Evolutionary conservation across 2,888 invertebrate species (phyloP), one percentile per base, ranked within the genome.

Genomic region (Rhaphigaster nebulosa): DNA sequence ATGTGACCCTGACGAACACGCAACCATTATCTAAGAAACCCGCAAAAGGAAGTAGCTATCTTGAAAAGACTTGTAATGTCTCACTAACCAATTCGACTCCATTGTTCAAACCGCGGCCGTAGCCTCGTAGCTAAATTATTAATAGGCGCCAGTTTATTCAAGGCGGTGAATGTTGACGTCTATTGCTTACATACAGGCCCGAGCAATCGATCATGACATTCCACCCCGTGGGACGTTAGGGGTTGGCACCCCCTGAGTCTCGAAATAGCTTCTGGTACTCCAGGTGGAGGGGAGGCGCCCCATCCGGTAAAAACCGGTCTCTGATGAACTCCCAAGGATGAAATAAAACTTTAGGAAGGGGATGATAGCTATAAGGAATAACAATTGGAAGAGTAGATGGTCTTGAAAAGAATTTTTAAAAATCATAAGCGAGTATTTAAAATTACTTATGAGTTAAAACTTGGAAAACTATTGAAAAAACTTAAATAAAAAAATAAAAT

Each of bases 1-100:
- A 65, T 65, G 65, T 65, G 65, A 70, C 70, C 65, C 29, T 70
- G 34, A 34, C 0, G 34, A 70, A 34, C 34, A 70, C 70, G 34
- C 70, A 34, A 70, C 70, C 20, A 34, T 70, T 70, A 70, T 70
- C 18, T 8, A 18, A 12, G 6, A 15, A 70, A 70, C 0, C 70
- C 70, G 34, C 70, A 34, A 70, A 70, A 70, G 70, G 70, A 70
- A 70, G 34, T 70, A 34, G 70, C 70, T 34, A 34, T 70, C 70
- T 70, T 34, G 34, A 70, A 70, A 70, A 34, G 70, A 70, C 70
- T 34, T 20, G 70, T 70, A 70, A 70, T 70, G 70, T 70, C 70
- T 70, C 70, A 70, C 70, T 70, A 70, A 70, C 70, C 70, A 70
- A 65, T 70, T 70, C 70, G 70, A 18, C 70, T 70, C 18, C 70